phyloP scores from a whole-genome alignment of 2,797 vertebrate genomes.

The Kryptolebias ocellatus region DNA sequence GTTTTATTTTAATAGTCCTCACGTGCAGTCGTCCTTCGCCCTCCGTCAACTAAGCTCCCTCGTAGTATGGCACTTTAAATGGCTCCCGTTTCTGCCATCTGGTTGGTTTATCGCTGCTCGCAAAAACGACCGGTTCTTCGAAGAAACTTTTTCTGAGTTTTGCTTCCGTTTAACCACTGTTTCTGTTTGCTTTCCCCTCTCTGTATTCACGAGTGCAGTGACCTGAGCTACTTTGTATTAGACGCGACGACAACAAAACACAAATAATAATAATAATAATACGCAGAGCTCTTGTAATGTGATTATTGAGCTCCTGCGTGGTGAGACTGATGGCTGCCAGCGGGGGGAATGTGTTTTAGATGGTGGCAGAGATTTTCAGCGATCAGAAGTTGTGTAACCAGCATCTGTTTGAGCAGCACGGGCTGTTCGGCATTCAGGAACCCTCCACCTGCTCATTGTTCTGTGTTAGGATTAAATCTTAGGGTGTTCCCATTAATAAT shows the following conservation, averaged over 20 bases:
- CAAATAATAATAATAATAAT: neutral
- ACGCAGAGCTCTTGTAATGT: neutral
- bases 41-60: conserved; percentile 54
- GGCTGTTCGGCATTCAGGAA: conserved; percentile 69
- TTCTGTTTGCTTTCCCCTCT: conserved; percentile 8
- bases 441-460: conserved; percentile 53
- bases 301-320: conserved; percentile 29
- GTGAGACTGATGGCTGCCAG: conserved; percentile 47
- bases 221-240: neutral
- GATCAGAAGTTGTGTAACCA: conserved; percentile 59
- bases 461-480: conserved; percentile 58
- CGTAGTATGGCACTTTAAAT: conserved; percentile 42
- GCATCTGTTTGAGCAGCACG: conserved; percentile 75
- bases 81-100: conserved; percentile 43
- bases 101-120: conserved; percentile 40
- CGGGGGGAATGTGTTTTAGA: conserved; percentile 40
- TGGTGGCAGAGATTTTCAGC: conserved; percentile 59
- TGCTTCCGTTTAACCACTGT: neutral
- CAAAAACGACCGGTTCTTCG: neutral
- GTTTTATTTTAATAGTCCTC: conserved; percentile 65
- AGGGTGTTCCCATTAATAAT: conserved; percentile 37
- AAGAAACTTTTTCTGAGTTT: neutral
- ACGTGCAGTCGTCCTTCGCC: conserved; percentile 60
- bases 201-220: neutral
- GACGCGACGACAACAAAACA: conserved; percentile 1